Conservation (phyloP, 2,888 invertebrate species). For the Leucania comma region DNA sequence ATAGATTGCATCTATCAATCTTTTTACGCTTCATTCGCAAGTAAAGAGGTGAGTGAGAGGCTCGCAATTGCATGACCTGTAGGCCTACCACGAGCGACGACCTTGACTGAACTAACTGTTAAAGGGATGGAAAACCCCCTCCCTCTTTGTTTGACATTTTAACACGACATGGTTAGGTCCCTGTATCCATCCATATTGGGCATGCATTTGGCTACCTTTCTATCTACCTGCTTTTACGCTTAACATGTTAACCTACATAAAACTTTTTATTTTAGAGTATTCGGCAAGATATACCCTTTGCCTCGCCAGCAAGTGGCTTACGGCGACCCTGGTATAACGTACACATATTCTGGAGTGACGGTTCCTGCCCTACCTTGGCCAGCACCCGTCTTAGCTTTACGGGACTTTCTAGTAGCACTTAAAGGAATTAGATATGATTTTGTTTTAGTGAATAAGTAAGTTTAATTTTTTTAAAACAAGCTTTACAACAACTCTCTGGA, state of each 20-base stretch:
- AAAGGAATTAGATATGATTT: conserved; percentile 92
- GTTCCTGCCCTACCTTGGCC: conserved; percentile 93
- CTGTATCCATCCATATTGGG: no score
- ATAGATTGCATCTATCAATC: no score
- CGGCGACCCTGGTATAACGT: conserved; percentile 92
- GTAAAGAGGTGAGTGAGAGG: no score
- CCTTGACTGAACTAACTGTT: no score
- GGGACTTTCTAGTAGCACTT: conserved; percentile 86
- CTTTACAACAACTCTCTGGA: not conserved
- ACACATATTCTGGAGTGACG: conserved; percentile 92
- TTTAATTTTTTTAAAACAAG: conserved; percentile 27
- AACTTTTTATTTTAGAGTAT: conserved; percentile 84
- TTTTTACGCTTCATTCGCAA: no score
- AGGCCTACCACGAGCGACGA: no score
- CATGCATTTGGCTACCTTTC: no score
- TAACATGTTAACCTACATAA: not conserved
- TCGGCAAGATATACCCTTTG: conserved; percentile 92
- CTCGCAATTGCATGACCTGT: no score
- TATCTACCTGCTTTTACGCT: not conserved
- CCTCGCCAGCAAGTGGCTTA: conserved; percentile 93
- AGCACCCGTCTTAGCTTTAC: conserved; percentile 85
- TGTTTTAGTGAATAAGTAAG: conserved; percentile 92
- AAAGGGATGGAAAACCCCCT: no score
- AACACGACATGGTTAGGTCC: no score
- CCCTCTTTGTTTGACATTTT: no score